phyloP scores from a whole-genome alignment of 2,113 vertebrate species.

The Macrotis lagotis region DNA sequence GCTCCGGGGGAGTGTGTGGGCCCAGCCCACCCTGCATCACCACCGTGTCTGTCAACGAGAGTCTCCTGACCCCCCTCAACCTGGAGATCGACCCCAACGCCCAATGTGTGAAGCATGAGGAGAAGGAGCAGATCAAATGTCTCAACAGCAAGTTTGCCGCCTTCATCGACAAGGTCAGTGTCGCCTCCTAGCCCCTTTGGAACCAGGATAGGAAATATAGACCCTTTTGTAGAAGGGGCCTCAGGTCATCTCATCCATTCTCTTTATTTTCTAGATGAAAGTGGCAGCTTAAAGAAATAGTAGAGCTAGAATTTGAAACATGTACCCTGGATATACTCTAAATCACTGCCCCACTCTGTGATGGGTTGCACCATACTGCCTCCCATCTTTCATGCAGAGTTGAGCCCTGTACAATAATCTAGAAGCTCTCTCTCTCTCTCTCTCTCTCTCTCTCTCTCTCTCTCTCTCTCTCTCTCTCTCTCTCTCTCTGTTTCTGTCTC shows the following conservation, averaged over 20 bases:
- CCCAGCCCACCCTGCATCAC: slow-evolving; percentile 65
- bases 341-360: not conserved
- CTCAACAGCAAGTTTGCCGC: slow-evolving; percentile 90
- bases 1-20: slow-evolving; percentile 35
- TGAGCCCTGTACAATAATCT: not conserved
- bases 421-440: no score
- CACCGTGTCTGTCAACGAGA: slow-evolving; percentile 69
- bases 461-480: no score
- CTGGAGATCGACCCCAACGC: slow-evolving; percentile 77
- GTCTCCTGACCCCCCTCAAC: slow-evolving; percentile 67
- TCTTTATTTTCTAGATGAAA: not conserved
- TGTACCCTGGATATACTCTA: not conserved
- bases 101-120: slow-evolving; percentile 81
- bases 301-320: not conserved
- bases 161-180: slow-evolving; percentile 87
- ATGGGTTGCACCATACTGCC: not conserved
- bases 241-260: no score
- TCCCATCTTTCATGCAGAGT: not conserved
- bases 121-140: slow-evolving; percentile 89
- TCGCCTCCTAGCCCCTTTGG: not conserved
- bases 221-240: not conserved
- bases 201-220: no score
- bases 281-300: not conserved
- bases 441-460: no score
- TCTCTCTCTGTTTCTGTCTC: no score